Conservation (phyloP, 30 jellyfish, hydroid and myxozoan genomes). For the Aurelia sp. region DNA sequence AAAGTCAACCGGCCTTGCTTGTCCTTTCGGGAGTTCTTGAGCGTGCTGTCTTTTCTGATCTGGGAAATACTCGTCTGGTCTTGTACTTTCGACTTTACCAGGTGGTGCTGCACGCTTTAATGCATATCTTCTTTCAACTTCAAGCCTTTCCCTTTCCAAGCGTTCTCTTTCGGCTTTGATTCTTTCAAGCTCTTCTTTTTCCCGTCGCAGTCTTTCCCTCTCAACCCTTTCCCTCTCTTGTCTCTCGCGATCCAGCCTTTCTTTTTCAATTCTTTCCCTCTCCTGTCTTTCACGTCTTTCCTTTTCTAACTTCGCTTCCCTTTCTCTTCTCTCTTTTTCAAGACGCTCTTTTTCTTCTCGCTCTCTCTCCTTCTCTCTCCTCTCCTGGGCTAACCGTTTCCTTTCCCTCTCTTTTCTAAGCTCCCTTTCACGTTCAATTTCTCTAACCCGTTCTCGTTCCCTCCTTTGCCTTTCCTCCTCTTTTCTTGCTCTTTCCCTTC, state of each 20-base stretch:
- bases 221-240: conserved; percentile 90
- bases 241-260: conserved; percentile 89
- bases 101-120: conserved; percentile 68
- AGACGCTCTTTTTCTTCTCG: conserved; percentile 86
- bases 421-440: conserved; percentile 83
- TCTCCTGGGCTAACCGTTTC: conserved; percentile 75
- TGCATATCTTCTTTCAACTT: conserved; percentile 67
- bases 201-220: conserved; percentile 81
- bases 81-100: conserved; percentile 37
- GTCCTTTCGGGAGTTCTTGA: conserved; percentile 43
- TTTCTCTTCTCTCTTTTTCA: conserved; percentile 79
- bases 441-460: conserved; percentile 87
- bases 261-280: conserved; percentile 85
- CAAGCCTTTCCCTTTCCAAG: conserved; percentile 90
- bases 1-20: conserved; percentile 38
- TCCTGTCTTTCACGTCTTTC: conserved; percentile 93
- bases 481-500: conserved; percentile 90
- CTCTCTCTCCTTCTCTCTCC: conserved; percentile 91
- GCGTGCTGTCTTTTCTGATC: conserved; percentile 58
- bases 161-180: conserved; percentile 90
- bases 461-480: conserved; percentile 90
- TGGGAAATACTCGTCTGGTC: conserved; percentile 41
- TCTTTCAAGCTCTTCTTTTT: conserved; percentile 76
- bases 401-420: conserved; percentile 57
- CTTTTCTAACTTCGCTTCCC: conserved; percentile 84